Evolutionary conservation across 2,888 invertebrate genomes (phyloP).

Genomic region (Acrobasis suavella): DNA sequence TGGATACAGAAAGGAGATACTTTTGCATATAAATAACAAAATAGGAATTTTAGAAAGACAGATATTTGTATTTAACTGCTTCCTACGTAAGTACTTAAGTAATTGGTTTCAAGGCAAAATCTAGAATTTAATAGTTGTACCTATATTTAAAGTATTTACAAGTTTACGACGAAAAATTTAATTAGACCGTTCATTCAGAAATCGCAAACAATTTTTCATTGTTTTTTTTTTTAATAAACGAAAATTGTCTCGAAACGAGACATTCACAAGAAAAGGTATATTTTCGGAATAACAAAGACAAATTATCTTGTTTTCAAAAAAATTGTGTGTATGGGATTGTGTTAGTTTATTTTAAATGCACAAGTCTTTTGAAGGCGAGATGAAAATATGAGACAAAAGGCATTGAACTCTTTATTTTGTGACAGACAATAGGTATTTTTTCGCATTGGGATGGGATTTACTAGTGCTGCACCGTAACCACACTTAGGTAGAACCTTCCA

Average conservation of each 20-base stretch:
- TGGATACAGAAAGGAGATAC: not conserved
- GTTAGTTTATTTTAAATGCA: not conserved
- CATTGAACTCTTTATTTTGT: constrained; percentile 12
- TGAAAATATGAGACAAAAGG: constrained; percentile 8
- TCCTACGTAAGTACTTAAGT: too few relatives aligned
- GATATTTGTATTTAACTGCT: not conserved
- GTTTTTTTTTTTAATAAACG: not conserved
- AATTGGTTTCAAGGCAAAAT: too few relatives aligned
- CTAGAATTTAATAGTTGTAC: too few relatives aligned
- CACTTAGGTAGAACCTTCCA: not conserved
- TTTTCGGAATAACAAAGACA: not conserved
- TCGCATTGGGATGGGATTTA: not conserved
- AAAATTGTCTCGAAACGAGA: not conserved
- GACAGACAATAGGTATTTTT: constrained; percentile 1
- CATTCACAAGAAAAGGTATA: not conserved
- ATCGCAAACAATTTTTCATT: too few relatives aligned
- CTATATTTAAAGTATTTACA: not conserved
- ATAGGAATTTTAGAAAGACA: not conserved
- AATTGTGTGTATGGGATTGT: not conserved
- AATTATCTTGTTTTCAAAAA: not conserved
- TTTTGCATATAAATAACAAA: not conserved
- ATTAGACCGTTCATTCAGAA: not conserved
- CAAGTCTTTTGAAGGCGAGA: constrained; percentile 9
- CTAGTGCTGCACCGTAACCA: not conserved
- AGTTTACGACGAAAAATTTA: not conserved